phyloP scores from a whole-genome alignment of 2,797 vertebrate species.

The Pterois miles region DNA sequence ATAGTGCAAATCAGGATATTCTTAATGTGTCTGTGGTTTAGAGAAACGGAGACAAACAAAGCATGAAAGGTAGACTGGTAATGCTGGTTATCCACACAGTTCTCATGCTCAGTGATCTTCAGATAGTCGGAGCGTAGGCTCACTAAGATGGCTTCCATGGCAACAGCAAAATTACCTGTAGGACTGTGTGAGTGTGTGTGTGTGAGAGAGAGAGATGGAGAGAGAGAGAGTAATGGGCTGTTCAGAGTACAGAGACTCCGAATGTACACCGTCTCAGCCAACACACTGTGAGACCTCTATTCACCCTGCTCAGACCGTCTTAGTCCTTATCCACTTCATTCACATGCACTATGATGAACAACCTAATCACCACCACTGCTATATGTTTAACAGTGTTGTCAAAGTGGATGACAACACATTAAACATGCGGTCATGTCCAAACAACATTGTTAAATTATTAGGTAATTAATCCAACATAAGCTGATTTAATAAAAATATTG shows the following conservation, averaged over 20 bases:
- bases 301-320: background rate
- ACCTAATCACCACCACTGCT: background rate
- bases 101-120: slow-evolving; percentile 19
- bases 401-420: background rate
- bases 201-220: background rate
- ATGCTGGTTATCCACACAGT: slow-evolving; percentile 5
- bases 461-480: background rate
- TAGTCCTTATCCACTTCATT: background rate
- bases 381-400: background rate
- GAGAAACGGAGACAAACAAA: background rate
- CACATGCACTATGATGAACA: background rate
- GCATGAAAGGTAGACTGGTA: background rate
- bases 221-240: slow-evolving; percentile 44
- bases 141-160: slow-evolving; percentile 69
- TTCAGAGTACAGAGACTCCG: slow-evolving; percentile 49
- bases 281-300: background rate
- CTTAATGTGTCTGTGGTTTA: background rate
- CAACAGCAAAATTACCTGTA: slow-evolving; percentile 76
- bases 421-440: background rate
- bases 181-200: slow-evolving; percentile 5
- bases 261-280: slow-evolving; percentile 27
- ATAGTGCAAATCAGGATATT: background rate
- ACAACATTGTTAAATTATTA: background rate
- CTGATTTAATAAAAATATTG: background rate
- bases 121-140: slow-evolving; percentile 58